Evolutionary conservation across 2,113 vertebrate genomes (phyloP).

Genomic region (Hippocampus abdominalis): DNA sequence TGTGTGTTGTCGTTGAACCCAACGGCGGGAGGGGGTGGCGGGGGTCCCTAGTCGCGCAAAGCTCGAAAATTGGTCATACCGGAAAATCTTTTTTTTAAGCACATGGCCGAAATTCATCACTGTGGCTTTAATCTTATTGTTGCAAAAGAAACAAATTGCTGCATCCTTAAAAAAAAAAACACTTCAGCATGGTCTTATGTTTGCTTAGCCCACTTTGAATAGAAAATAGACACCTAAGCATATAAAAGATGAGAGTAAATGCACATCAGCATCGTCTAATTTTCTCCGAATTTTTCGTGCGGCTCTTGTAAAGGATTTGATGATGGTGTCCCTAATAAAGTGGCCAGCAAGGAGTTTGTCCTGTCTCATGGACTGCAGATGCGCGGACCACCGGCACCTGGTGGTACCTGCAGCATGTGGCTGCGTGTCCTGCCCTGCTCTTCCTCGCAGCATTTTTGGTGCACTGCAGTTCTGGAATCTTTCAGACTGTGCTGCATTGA

Average conservation of each 20-base stretch:
- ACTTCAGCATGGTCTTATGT: too few relatives aligned
- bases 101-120: too few relatives aligned
- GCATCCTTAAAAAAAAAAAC: too few relatives aligned
- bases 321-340: background rate
- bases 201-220: too few relatives aligned
- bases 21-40: too few relatives aligned
- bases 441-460: slow-evolving; percentile 82
- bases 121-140: too few relatives aligned
- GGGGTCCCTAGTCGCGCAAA: too few relatives aligned
- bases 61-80: too few relatives aligned
- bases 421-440: slow-evolving; percentile 43
- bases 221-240: background rate
- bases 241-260: background rate
- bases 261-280: background rate
- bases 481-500: slow-evolving; percentile 86
- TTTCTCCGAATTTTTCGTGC: background rate
- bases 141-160: too few relatives aligned
- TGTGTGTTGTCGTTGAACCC: too few relatives aligned
- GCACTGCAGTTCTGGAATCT: slow-evolving; percentile 86
- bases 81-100: too few relatives aligned
- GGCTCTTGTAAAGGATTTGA: background rate
- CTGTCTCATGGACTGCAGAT: background rate
- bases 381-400: background rate
- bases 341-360: background rate
- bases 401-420: slow-evolving; percentile 14